Base-by-base conservation (phyloP, 2,797 vertebrate species). In the Zalophus californianus region DNA sequence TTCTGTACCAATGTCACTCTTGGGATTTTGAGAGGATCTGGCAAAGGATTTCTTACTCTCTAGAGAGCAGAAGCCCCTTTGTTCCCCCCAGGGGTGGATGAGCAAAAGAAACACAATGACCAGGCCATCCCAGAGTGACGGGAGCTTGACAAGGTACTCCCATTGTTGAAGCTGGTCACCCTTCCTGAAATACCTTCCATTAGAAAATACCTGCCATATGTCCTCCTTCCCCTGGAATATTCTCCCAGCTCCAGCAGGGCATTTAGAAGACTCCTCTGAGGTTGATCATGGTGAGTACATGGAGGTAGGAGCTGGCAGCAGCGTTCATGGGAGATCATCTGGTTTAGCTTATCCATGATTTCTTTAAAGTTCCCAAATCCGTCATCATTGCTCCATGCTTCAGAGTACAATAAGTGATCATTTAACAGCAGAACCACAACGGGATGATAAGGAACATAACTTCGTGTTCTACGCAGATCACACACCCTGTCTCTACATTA, bases 41-140 rank as follows among this genome's bases (percentile, higher is more conserved):
- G 66, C 5, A 72, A 96, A 96, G 20, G 38, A 80, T 87, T 97
- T 60, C 87, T 92, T 48, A 41, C 20, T 50, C 20, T 96, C 91
- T 86, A 95, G 64, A 96, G 44, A 6, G 50, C 82, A 23, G 86
- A 78, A 13, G 93, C 60, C 2, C 23, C 77, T 72, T 97, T 72
- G 4, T 44, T 90, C 96, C 82, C 10, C 82, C 10, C 56, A 91
- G 48, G 70, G 83, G 16, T 54, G 82, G 27, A 88, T 52, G 32
- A 94, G n/a, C 23, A 94, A 48, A 64, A 97, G 84, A 5, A 82
- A 97, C 29, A 62, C 48, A 10, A 41, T 78, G 15, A 66, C 50
- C 0, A 15, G 14, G 5, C 78, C 96, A 7, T 91, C 75, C 95
- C 83, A 90, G 68, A 96, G 62, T 4, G 54, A 50, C 11, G 72